These are phyloP conservation scores for Homalodisca vitripennis DNA, from an alignment of 1,140 invertebrate genomes.

Conservation along the genomic window DNA sequence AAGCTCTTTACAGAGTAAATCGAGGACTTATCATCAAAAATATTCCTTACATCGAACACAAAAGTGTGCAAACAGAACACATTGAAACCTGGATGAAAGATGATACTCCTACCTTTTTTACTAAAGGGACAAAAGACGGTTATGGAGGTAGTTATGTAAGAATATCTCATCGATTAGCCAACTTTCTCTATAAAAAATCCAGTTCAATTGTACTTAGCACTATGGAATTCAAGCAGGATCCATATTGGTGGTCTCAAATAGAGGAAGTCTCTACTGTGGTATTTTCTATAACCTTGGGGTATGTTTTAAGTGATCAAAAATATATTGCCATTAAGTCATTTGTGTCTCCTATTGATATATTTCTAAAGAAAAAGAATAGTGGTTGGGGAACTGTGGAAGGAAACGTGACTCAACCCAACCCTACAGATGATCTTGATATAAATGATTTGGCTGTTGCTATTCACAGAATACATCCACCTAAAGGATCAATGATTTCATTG, in stretches of 20 bases:
- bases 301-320: too few relatives aligned
- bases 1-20: neutral
- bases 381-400: neutral
- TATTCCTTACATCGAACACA: neutral
- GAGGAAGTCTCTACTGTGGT: neutral
- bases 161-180: too few relatives aligned
- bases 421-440: neutral
- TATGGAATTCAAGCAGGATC: neutral
- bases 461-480: neutral
- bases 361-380: neutral
- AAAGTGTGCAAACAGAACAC: neutral
- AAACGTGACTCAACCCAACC: neutral
- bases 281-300: neutral
- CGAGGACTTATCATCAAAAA: neutral
- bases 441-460: neutral
- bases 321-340: neutral
- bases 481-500: neutral
- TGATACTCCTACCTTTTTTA: neutral
- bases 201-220: too few relatives aligned
- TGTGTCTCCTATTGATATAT: neutral
- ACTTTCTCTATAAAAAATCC: too few relatives aligned
- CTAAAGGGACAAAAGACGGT: neutral
- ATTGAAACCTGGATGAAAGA: neutral
- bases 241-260: neutral
- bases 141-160: neutral